Conservation (phyloP, 23 tunicate genomes). For the Halocynthia roretzi region DNA sequence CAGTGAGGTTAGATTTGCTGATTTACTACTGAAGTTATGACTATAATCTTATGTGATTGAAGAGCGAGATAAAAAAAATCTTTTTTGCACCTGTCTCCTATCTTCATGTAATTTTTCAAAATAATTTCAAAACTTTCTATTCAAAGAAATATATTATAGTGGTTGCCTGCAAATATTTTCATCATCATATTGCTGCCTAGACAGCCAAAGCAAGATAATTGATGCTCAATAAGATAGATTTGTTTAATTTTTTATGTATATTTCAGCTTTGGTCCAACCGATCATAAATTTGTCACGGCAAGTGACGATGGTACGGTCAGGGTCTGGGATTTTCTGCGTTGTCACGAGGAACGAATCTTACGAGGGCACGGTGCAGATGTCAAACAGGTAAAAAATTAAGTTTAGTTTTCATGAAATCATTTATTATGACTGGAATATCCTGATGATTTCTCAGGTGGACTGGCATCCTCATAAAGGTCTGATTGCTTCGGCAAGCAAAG, state of each 20-base stretch:
- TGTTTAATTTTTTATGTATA: not conserved
- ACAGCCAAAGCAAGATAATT: too few species aligned
- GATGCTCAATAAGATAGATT: too few species aligned
- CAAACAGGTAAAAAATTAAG: constrained; percentile 36
- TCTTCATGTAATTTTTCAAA: not conserved
- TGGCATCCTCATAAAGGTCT: constrained; percentile 97
- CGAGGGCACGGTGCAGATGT: constrained; percentile 95
- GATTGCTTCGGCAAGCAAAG: constrained; percentile 94
- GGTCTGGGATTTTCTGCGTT: constrained; percentile 86
- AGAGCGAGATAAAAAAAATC: not conserved
- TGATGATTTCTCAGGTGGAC: constrained; percentile 57
- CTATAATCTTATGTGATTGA: not conserved
- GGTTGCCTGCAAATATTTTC: too few species aligned
- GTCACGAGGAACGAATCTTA: constrained; percentile 79
- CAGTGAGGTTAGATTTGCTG: constrained; percentile 57
- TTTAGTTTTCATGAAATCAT: not conserved
- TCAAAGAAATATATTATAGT: too few species aligned
- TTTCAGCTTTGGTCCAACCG: constrained; percentile 91
- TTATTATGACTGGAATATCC: not conserved
- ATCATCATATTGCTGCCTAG: too few species aligned
- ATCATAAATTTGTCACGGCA: constrained; percentile 83
- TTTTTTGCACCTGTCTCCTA: not conserved
- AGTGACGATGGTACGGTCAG: constrained; percentile 99
- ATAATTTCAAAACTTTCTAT: too few species aligned
- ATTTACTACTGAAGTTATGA: too few species aligned